Conservation (phyloP, 2,797 vertebrate species). For the Syngnathus acus region DNA sequence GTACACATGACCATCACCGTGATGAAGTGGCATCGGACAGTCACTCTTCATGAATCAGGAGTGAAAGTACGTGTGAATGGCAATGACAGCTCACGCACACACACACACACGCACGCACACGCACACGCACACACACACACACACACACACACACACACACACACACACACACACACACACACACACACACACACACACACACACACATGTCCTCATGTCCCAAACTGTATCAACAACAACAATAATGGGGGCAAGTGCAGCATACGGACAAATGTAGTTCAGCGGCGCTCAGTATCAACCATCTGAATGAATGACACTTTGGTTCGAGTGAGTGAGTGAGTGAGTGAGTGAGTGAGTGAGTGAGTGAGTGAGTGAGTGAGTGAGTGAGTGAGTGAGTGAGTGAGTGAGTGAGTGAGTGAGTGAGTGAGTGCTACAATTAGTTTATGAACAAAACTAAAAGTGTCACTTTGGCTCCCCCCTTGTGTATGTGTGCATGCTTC, state of each 20-base stretch:
- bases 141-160: too few species aligned
- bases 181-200: too few species aligned
- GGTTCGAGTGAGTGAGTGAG: too few species aligned
- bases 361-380: too few species aligned
- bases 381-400: too few species aligned
- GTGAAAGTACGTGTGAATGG: background rate
- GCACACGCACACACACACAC: too few species aligned
- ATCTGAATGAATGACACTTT: too few species aligned
- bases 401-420: too few species aligned
- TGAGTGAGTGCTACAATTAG: too few species aligned
- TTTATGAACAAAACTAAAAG: too few species aligned
- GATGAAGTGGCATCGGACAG: slow-evolving; percentile 16
- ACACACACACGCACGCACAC: background rate
- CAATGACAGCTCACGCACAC: background rate
- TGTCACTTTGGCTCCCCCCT: too few species aligned
- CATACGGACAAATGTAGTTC: background rate
- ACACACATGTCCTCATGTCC: background rate
- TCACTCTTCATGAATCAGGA: background rate
- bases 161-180: background rate
- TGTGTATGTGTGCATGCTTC: background rate
- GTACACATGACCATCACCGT: slow-evolving; percentile 16
- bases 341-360: too few species aligned
- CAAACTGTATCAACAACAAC: background rate
- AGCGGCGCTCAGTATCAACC: background rate
- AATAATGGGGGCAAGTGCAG: background rate